A percentile compares a stretch with the other conserved stretches of the same genome.
These are phyloP conservation scores for Alectoris magna DNA, from an alignment of 2,797 vertebrate species.

Conservation along the genomic window DNA sequence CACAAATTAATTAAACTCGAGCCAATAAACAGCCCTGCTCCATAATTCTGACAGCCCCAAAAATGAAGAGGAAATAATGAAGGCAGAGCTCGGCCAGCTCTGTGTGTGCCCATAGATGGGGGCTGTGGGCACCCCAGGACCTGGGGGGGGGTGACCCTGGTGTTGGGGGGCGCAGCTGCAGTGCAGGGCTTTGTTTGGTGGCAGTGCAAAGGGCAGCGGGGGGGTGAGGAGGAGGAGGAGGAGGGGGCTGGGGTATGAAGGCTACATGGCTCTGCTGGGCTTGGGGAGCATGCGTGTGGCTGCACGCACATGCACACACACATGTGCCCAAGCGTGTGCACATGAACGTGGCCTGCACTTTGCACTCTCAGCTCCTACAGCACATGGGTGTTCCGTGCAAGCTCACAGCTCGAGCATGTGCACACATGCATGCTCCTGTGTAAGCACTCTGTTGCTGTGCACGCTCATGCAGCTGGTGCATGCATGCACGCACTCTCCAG, in stretches of 20 bases:
- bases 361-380: too few species aligned
- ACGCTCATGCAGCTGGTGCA: too few species aligned
- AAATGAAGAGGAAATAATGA: constrained; percentile 10
- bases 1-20: constrained; percentile 77
- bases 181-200: too few species aligned
- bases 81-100: background rate
- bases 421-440: background rate
- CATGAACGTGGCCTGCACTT: background rate
- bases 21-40: constrained; percentile 60
- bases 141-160: too few species aligned
- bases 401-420: rapidly evolving
- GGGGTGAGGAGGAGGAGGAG: rapidly evolving
- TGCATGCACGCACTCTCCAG: too few species aligned
- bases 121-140: background rate
- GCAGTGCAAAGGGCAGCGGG: too few species aligned
- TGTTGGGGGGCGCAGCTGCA: too few species aligned
- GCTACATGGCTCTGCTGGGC: background rate
- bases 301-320: too few species aligned
- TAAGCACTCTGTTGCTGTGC: background rate
- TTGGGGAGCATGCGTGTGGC: too few species aligned
- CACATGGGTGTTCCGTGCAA: background rate
- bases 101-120: background rate
- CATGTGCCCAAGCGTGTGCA: too few species aligned
- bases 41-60: constrained; percentile 3
- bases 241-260: background rate